Evolutionary conservation across 35 echinoderm and acorn worm species (phyloP), one percentile per base, ranked within the genome.

Genomic region (Chiridota heheva): DNA sequence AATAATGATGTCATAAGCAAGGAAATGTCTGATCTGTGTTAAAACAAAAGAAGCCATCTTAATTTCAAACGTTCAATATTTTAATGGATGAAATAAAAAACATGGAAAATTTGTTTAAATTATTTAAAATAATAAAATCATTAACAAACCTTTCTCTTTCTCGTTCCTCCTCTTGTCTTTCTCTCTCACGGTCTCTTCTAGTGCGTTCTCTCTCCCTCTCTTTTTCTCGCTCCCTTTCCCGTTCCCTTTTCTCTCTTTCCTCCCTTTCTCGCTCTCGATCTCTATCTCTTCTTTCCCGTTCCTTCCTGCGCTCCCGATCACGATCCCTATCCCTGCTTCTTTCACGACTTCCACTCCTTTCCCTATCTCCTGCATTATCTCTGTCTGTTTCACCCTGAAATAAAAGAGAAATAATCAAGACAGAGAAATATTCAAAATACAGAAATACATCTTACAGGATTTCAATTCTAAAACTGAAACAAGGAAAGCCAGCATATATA

Each of bases 251-350:
- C 28, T 77, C 47, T 46, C 85, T 76, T 48, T 70, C 53, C 24
- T 71, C 67, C 17, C 87, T 40, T 69, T 77, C 66, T 4, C 77
- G 40, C 8, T 82, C 70, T 47, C 85, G 44, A 1, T 86, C 76
- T 24, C 75, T 62, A 34, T 79, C 67, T 22, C 73, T 35, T 15
- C 40, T 35, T 24, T 93, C 90, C 38, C 86, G 56, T 18, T 87
- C 84, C 66, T 69, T 81, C 7, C 80, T 60, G 22, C 80, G 74
- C 57, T 90, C 87, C 27, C 92, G 75, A 31, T 90, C 78, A 18
- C 69, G 42, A 4, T 87, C 81, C 41, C 94, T 77, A 37, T 88
- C 89, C 40, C 76, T 89, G 58, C 73, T 61, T 24, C 69, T 87
- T 36, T 87, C 82, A 61, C 84, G 76, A 36, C 84, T 70, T 64